Percentiles rank a stretch among this genome's conserved stretches.
Conservation (phyloP, 2,888 invertebrate species). For the Limnephilus lunatus region DNA sequence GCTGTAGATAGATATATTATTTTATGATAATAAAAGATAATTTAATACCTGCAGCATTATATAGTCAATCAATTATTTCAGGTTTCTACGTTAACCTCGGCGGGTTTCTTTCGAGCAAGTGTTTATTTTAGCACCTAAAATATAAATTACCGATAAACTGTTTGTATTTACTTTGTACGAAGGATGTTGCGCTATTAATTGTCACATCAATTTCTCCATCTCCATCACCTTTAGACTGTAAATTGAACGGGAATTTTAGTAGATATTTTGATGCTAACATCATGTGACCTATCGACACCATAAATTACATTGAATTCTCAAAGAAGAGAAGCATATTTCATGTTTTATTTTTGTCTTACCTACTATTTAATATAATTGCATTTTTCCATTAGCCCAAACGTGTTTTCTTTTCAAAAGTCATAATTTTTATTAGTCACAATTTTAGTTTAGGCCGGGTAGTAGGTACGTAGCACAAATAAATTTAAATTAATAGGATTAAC, state of each 20-base stretch:
- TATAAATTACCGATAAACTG: not conserved
- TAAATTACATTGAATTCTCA: not conserved
- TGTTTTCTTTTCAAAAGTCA: no score
- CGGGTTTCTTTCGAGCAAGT: not conserved
- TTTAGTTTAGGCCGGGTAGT: no score
- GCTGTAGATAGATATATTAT: no score
- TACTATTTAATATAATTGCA: not conserved
- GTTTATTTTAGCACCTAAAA: not conserved
- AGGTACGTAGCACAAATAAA: no score
- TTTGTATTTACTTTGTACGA: not conserved
- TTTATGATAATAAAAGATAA: no score
- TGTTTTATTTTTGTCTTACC: not conserved
- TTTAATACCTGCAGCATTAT: no score
- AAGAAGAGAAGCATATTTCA: not conserved
- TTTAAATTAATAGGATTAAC: no score
- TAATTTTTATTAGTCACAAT: no score
- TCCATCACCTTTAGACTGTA: not conserved
- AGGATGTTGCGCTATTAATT: not conserved
- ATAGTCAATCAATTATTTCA: no score
- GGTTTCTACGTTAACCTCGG: not conserved
- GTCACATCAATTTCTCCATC: not conserved
- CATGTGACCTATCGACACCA: not conserved
- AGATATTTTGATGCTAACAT: not conserved
- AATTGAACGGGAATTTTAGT: not conserved
- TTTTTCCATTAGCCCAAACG: not conserved